These are phyloP conservation scores for Limnephilus auricula DNA, from an alignment of 2,888 invertebrate genomes.

Conservation along the genomic window DNA sequence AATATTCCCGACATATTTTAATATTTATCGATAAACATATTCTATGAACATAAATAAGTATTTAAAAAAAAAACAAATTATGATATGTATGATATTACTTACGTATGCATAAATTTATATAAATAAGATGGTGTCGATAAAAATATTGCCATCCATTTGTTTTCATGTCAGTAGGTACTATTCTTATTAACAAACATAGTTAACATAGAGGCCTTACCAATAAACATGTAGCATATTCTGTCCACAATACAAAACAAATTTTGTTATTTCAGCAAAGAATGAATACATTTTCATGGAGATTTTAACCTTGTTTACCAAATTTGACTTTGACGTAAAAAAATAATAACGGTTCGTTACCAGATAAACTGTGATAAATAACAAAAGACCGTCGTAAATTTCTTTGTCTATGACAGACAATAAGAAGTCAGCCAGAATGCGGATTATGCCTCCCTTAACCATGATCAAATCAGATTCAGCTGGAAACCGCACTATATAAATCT, in stretches of 20 bases:
- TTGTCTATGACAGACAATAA: slow-evolving; percentile 30
- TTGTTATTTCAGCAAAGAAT: not conserved
- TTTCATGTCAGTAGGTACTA: not conserved
- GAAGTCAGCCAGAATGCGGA: slow-evolving; percentile 46
- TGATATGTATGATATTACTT: too few relatives aligned
- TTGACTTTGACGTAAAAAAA: not conserved
- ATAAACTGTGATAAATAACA: not conserved
- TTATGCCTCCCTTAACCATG: slow-evolving; percentile 32
- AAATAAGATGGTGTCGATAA: not conserved
- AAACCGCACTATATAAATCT: slow-evolving; percentile 33
- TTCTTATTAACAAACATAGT: not conserved
- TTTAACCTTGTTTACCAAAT: not conserved
- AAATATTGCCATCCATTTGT: not conserved
- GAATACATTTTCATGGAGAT: not conserved
- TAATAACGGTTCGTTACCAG: not conserved
- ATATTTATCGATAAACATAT: too few relatives aligned
- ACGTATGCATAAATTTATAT: not conserved
- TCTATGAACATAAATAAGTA: too few relatives aligned
- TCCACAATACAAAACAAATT: not conserved
- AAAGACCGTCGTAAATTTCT: not conserved
- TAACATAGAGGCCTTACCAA: not conserved
- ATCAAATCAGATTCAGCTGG: slow-evolving; percentile 60
- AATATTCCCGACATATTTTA: too few relatives aligned
- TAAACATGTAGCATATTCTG: not conserved
- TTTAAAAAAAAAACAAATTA: too few relatives aligned